phyloP scores from a whole-genome alignment of 30 jellyfish, hydroid and myxozoan genomes.

The Sanderia malayensis region DNA sequence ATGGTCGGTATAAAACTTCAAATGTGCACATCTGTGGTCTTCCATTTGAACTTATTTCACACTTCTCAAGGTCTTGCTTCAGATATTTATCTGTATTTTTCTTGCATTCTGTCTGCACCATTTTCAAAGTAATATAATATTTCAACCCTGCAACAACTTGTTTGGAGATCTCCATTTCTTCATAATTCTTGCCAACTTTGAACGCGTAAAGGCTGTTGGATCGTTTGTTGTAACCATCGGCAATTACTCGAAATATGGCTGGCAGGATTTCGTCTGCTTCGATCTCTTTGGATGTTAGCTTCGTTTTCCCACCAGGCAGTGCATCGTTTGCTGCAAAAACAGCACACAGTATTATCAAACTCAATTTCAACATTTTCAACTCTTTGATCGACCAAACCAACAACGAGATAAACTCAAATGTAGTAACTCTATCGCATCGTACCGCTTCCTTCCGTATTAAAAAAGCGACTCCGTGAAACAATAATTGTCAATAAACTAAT shows the following conservation, averaged over 20 bases:
- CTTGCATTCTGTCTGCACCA: constrained; percentile 49
- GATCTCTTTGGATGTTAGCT: constrained; percentile 33
- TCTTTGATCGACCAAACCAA: too few relatives aligned
- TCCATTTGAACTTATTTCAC: constrained; percentile 30
- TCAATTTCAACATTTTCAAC: constrained; percentile 16
- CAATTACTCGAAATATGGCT: constrained; percentile 20
- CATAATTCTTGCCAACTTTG: neutral
- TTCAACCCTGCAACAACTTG: constrained; percentile 35
- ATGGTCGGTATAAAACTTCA: constrained; percentile 51
- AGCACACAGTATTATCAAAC: neutral
- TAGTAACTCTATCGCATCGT: neutral
- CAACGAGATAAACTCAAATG: too few relatives aligned
- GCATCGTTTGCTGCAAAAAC: constrained; percentile 35
- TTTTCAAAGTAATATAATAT: constrained; percentile 12
- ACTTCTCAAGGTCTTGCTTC: constrained; percentile 31
- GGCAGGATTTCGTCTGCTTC: constrained; percentile 11
- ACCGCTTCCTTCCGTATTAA: neutral
- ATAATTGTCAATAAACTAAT: too few relatives aligned
- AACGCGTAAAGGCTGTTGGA: constrained; percentile 35
- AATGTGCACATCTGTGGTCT: constrained; percentile 41
- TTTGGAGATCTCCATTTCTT: constrained; percentile 1
- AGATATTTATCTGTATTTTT: constrained; percentile 30
- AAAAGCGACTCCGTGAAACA: too few relatives aligned
- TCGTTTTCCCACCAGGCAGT: constrained; percentile 30
- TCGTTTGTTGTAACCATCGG: constrained; percentile 24